Percentiles rank a stretch among this genome's conserved stretches.
Conservation (phyloP, 2,888 invertebrate genomes). For the Athripsodes cinereus region DNA sequence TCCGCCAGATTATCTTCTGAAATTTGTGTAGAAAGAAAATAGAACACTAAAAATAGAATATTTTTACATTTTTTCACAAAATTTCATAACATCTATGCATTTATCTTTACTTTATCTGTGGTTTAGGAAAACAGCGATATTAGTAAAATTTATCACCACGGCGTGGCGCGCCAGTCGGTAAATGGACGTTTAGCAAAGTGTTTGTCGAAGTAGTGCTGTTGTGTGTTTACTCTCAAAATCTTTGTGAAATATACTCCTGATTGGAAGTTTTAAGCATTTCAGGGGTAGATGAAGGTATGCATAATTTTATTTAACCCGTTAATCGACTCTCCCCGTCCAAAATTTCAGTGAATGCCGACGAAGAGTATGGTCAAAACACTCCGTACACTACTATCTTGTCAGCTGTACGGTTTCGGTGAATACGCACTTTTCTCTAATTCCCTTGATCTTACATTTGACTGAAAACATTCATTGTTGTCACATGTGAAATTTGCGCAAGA, state of each 20-base stretch:
- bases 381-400: slow-evolving; percentile 39
- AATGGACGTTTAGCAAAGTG: slow-evolving; percentile 60
- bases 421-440: slow-evolving; percentile 40
- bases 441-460: slow-evolving; percentile 12
- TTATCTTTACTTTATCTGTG: too few relatives aligned
- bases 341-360: background rate
- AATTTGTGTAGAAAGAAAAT: too few relatives aligned
- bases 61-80: too few relatives aligned
- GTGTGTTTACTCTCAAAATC: slow-evolving; percentile 57
- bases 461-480: slow-evolving; percentile 9
- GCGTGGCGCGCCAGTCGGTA: slow-evolving; percentile 53
- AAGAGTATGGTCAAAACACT: slow-evolving; percentile 17
- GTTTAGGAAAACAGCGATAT: background rate
- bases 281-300: slow-evolving; percentile 64
- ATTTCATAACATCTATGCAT: too few relatives aligned
- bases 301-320: background rate
- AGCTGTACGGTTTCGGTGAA: slow-evolving; percentile 48
- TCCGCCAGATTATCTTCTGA: too few relatives aligned
- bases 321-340: background rate
- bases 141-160: slow-evolving; percentile 35
- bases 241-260: slow-evolving; percentile 34
- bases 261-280: slow-evolving; percentile 34
- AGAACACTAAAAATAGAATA: too few relatives aligned
- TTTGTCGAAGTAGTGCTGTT: slow-evolving; percentile 58
- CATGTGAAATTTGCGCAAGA: background rate